Evolutionary conservation across 2,888 invertebrate species (phyloP), one percentile per base, ranked within the genome.

Genomic region (Anticlea derivata): DNA sequence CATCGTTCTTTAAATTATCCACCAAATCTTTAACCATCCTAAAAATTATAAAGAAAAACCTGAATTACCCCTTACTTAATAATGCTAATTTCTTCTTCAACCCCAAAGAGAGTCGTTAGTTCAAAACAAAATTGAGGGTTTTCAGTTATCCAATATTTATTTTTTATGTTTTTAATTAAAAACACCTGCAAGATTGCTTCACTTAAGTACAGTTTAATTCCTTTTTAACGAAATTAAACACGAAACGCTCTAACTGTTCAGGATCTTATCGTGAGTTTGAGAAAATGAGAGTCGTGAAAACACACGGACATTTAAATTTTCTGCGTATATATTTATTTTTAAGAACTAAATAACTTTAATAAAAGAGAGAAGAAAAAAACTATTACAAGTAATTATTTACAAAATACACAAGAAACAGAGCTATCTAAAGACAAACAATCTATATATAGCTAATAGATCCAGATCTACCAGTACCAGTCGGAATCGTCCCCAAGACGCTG

Each of bases 221-320:
- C 62, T 63, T 75, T 71, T 70, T 63, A 71, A 70, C 65, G 63
- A 73, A 77, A 78, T 79, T 73, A 75, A 76, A 73, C 67, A 66
- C 63, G 66, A 50, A 60, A 70, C 72, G 65, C 63, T 68, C 73
- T 67, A 65, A 67, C 63, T 61, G 70, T 63, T 65, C 63, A 59
- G 64, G 62, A 67, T 65, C 63, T 67, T 64, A 58, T 61, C 55
- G 57, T 46, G 48, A 64, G 55, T 63, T 57, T 45, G 56, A 60
- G 61, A 59, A 63, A 69, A 72, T 69, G 63, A 59, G 65, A 47
- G 50, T 50, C 44, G 17, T 59, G 44, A 29, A 63, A 68, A 77
- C 54, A 68, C 45, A 75, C 66, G 24, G 5, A 0, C 5, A 1
- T 20, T 7, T 17, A 43, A n/a, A 30, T 30, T 30, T n/a, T n/a